A percentile compares a stretch with the other conserved stretches of the same genome.
Evolutionary conservation across 2,797 vertebrate genomes (phyloP).

Genomic region (Melanitta fusca): DNA sequence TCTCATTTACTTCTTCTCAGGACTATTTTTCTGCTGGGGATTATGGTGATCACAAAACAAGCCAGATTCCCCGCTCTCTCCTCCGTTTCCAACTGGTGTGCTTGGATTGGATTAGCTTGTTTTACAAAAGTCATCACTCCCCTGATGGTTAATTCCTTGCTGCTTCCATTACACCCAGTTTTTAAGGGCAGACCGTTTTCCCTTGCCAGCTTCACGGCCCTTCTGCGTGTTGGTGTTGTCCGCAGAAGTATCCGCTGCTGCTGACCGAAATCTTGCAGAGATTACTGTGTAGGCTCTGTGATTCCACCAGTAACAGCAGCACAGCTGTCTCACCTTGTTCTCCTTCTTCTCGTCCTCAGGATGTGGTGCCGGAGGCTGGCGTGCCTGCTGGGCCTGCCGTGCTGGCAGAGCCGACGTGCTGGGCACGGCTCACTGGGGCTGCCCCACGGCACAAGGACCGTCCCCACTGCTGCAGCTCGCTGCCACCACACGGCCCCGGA

Average conservation of each 20-base stretch:
- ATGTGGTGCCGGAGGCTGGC: slow-evolving; percentile 76
- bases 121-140: not conserved
- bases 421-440: not conserved
- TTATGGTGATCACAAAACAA: not conserved
- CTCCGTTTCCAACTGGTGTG: not conserved
- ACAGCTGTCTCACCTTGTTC: not conserved
- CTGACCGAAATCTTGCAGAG: accelerated
- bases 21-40: not conserved
- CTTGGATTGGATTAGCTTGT: not conserved
- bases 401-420: not conserved
- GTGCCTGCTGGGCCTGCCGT: slow-evolving; percentile 5
- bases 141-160: not conserved
- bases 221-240: not conserved
- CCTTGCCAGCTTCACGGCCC: accelerated
- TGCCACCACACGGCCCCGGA: slow-evolving; percentile 49
- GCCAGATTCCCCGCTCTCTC: not conserved
- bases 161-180: not conserved
- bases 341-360: not conserved
- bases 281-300: accelerated
- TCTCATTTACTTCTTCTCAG: not conserved
- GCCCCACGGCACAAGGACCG: not conserved
- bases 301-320: accelerated
- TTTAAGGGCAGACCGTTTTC: not conserved
- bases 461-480: not conserved
- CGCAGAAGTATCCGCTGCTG: not conserved